phyloP scores from a whole-genome alignment of 2,888 invertebrate species.

The Agrotis segetum region DNA sequence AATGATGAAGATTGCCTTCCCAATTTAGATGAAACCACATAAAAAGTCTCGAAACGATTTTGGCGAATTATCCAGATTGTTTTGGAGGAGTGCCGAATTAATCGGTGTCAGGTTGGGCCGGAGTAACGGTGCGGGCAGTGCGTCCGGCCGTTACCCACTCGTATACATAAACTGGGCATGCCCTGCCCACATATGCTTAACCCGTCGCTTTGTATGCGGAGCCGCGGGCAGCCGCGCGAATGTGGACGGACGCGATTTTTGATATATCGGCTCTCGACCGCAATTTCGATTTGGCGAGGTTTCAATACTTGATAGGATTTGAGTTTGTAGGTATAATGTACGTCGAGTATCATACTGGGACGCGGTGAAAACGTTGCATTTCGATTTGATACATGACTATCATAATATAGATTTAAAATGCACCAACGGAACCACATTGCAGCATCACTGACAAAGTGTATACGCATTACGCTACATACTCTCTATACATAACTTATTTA shows the following conservation, averaged over 20 bases:
- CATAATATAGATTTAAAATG: too few relatives aligned
- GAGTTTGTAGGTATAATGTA: slow-evolving; percentile 47
- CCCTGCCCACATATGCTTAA: slow-evolving; percentile 56
- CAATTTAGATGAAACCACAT: background rate
- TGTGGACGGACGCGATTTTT: slow-evolving; percentile 50
- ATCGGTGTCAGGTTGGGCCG: slow-evolving; percentile 41
- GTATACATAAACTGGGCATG: slow-evolving; percentile 14
- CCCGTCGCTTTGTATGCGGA: slow-evolving; percentile 58
- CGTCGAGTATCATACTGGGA: background rate
- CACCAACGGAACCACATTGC: background rate
- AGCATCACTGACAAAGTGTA: too few relatives aligned
- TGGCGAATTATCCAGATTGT: slow-evolving; percentile 22
- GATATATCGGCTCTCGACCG: slow-evolving; percentile 59
- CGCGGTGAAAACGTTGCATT: background rate
- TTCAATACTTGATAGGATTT: slow-evolving; percentile 58
- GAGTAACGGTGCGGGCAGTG: slow-evolving; percentile 47
- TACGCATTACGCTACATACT: too few relatives aligned
- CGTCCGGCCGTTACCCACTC: slow-evolving; percentile 28
- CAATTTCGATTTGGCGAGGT: slow-evolving; percentile 66
- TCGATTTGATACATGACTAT: background rate
- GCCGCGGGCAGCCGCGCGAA: slow-evolving; percentile 32
- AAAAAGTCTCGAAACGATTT: slow-evolving; percentile 7
- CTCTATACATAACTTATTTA: too few relatives aligned
- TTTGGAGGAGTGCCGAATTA: slow-evolving; percentile 63
- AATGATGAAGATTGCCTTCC: background rate